Evolutionary conservation across 2,797 vertebrate genomes (phyloP), one percentile per base, ranked within the genome.

Genomic region (Antrozous pallidus): DNA sequence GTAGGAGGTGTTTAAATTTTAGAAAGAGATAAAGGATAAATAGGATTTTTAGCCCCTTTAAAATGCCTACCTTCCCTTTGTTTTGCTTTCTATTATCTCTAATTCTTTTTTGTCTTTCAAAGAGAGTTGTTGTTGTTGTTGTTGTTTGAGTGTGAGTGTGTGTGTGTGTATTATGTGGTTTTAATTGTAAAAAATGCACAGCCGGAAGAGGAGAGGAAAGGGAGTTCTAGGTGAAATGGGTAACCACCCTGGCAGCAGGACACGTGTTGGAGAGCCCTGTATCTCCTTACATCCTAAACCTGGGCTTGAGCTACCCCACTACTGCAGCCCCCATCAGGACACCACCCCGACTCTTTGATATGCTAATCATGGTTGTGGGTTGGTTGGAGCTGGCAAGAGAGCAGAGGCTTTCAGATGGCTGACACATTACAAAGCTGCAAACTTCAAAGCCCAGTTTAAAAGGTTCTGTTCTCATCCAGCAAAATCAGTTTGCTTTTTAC

Each of bases 391-490:
- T 92, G 93, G 96, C 96, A 94, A 96, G 92, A 97, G 67, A 97
- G 96, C 88, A 85, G 81, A 97, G 90, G 94, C 56, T 97, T 97
- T 97, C 97, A 97, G 96, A 96, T 87, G 96, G 97, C 95, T 96
- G 98, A 98, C 97, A 96, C 98, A 97, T 98, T 97, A 96, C 91
- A 97, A 97, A 98, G 96, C 94, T 94, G 96, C 97, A 94, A 94
- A 97, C 98, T 98, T 99, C 98, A 99, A 99, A 99, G 98, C 88
- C 94, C 96, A 96, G 94, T 98, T 97, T 98, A 98, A 98, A 98
- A 95, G 97, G 97, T 96, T 98, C 98, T 97, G 97, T 94, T 96
- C 98, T 98, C 95, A 92, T 97, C 97, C 90, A 97, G 97, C 97
- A 97, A 96, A 97, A 94, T 97, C 88, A 90, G 92, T 97, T 97